These are phyloP conservation scores for Eumacrocentrus americanus DNA, from an alignment of 2,888 invertebrate genomes.

Conservation along the genomic window DNA sequence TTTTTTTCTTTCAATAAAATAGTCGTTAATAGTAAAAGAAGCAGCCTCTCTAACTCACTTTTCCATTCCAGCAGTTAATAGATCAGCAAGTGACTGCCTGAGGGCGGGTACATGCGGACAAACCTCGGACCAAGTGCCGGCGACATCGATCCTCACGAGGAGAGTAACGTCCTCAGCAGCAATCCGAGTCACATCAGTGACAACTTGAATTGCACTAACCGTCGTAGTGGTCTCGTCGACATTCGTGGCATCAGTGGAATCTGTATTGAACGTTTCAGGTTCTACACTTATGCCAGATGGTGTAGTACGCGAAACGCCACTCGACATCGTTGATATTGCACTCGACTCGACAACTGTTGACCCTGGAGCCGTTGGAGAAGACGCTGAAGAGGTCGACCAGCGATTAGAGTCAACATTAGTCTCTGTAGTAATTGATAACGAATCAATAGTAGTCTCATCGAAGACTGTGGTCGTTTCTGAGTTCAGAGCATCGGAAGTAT, in stretches of 20 bases:
- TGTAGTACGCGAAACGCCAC: not conserved
- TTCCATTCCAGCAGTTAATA: conserved; percentile 41
- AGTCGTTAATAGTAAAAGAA: not conserved
- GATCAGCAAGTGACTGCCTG: conserved; percentile 43
- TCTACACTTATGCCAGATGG: not conserved
- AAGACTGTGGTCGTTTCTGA: not conserved
- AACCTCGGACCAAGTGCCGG: conserved; percentile 47
- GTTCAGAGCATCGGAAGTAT: not conserved
- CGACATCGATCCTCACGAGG: conserved; percentile 50
- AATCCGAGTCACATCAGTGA: conserved; percentile 1
- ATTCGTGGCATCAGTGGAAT: conserved; percentile 24
- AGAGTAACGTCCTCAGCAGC: conserved; percentile 41
- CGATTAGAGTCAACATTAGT: not conserved
- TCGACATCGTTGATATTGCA: not conserved
- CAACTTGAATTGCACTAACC: not conserved
- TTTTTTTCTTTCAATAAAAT: no score
- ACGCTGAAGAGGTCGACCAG: no score
- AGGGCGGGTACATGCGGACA: conserved; percentile 46
- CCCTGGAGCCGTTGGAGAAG: not conserved
- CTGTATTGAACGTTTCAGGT: conserved; percentile 10
- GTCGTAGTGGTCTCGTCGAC: conserved; percentile 22
- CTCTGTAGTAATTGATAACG: not conserved
- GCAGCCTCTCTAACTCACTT: conserved; percentile 40
- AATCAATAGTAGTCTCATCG: not conserved
- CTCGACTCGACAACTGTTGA: not conserved